A percentile compares a stretch with the other conserved stretches of the same genome.
Conservation (phyloP, 2,888 invertebrate species). For the Melieria omissa region DNA sequence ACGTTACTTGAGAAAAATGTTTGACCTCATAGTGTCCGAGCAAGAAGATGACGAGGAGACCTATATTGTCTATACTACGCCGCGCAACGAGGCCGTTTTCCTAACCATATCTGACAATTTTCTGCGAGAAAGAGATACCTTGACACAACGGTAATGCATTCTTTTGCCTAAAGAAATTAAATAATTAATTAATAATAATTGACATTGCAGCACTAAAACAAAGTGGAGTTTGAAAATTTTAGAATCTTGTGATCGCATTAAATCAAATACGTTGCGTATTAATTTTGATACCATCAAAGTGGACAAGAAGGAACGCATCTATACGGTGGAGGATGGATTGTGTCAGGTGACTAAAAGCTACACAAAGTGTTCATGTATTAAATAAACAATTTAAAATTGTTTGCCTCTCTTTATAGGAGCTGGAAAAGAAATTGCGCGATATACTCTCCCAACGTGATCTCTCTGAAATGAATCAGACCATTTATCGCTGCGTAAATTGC, state of each 20-base stretch:
- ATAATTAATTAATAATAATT: background rate
- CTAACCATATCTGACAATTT: slow-evolving; percentile 68
- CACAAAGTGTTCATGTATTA: background rate
- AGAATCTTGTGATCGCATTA: slow-evolving; percentile 68
- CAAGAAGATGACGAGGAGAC: slow-evolving; percentile 65
- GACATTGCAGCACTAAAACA: slow-evolving; percentile 59
- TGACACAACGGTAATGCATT: slow-evolving; percentile 62
- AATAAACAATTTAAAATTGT: too few species aligned
- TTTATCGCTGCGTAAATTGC: slow-evolving; percentile 74
- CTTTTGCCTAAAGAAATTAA: background rate
- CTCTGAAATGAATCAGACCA: slow-evolving; percentile 68
- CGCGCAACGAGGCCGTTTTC: slow-evolving; percentile 66
- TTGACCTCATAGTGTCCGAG: slow-evolving; percentile 57
- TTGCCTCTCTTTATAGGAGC: slow-evolving; percentile 60
- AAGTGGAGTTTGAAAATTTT: slow-evolving; percentile 70
- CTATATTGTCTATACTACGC: slow-evolving; percentile 57
- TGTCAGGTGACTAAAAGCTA: slow-evolving; percentile 67
- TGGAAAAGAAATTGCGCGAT: slow-evolving; percentile 67
- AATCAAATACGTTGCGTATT: slow-evolving; percentile 69
- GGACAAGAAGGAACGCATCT: slow-evolving; percentile 71
- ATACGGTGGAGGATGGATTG: slow-evolving; percentile 70
- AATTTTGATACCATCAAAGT: slow-evolving; percentile 73
- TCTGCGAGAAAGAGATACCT: slow-evolving; percentile 69
- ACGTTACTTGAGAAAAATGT: background rate
- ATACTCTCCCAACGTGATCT: slow-evolving; percentile 68